phyloP scores from a whole-genome alignment of 2,113 vertebrate species.

The Sus scrofa region T2T-Sscrofa CM000822.6:15524501-15525000 shows the following conservation, averaged over 20 bases:
- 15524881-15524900: background rate
- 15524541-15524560: background rate
- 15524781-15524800: background rate
- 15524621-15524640: background rate
- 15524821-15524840: background rate
- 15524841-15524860: fast-evolving
- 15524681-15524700: background rate
- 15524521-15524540: background rate
- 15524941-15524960: background rate
- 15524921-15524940: background rate
- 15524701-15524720: background rate
- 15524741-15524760: background rate
- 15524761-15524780: background rate
- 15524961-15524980: background rate
- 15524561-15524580: background rate
- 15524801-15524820: background rate
- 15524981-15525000: background rate
- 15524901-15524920: background rate
- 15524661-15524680: constrained; percentile 7
- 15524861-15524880: background rate
- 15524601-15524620: background rate
- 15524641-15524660: background rate
- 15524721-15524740: constrained; percentile 30
- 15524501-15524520: background rate
- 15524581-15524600: background rate